A percentile compares a stretch with the other conserved stretches of the same genome.
Conservation (phyloP, 2,113 vertebrate species). For the Esox niger region DNA sequence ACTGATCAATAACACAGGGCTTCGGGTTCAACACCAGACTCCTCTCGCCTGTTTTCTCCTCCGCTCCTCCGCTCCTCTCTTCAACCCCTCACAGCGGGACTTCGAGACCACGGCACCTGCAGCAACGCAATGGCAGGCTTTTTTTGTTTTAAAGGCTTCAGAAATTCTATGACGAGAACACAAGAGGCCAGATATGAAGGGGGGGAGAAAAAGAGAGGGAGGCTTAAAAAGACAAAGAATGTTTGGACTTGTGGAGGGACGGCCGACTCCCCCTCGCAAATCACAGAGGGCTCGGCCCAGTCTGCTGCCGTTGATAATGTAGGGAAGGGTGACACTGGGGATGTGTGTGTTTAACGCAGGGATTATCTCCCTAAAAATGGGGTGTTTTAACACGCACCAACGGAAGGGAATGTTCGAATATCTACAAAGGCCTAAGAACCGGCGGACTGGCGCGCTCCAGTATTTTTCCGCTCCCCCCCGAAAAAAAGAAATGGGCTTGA, state of each 20-base stretch:
- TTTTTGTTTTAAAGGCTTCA: conserved; percentile 56
- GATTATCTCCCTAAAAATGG: conserved; percentile 56
- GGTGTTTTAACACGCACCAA: conserved; percentile 47
- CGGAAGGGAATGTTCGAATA: conserved; percentile 44
- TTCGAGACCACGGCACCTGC: conserved; percentile 51
- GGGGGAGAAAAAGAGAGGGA: conserved; percentile 7
- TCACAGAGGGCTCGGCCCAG: conserved; percentile 59
- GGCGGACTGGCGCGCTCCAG: conserved; percentile 31
- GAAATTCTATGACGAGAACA: conserved; percentile 65
- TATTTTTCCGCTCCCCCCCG: conserved; percentile 37
- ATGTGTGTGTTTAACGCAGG: conserved; percentile 46
- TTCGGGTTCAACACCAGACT: conserved; percentile 38
- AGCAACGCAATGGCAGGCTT: conserved; percentile 44
- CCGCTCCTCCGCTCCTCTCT: conserved; percentile 29
- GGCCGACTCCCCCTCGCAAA: conserved; percentile 28
- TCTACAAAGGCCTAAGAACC: conserved; percentile 55
- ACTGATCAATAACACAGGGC: conserved; percentile 61
- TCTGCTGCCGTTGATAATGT: conserved; percentile 65
- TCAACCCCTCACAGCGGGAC: conserved; percentile 57
- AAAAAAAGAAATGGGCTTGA: not conserved
- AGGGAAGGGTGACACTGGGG: conserved; percentile 28
- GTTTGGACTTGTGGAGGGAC: conserved; percentile 62
- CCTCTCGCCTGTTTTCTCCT: conserved; percentile 33
- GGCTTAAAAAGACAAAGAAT: conserved; percentile 7
- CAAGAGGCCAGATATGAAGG: conserved; percentile 40